Base-by-base conservation (phyloP, 2,888 invertebrate genomes). In the Lumbricus terrestris region DNA sequence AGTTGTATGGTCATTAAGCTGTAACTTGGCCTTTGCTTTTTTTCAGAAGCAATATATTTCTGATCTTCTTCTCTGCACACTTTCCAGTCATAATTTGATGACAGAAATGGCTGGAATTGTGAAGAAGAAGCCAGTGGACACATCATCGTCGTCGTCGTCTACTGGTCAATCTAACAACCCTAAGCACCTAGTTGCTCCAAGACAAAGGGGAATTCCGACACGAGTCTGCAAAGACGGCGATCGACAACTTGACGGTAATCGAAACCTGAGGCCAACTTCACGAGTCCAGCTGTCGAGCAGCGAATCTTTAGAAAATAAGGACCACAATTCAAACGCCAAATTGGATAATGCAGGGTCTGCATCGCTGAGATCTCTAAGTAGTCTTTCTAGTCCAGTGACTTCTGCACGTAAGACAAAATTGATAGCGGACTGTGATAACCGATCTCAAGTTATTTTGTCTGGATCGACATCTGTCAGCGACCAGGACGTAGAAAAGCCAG, bases 191-290 rank as follows among this genome's bases (percentile, higher is more conserved):
- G 37, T 37, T 23, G 85, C 37, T 8, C 85, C 85, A 34, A 34
- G 85, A 33, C 85, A 85, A 35, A 85, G 85, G 37, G 85, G 85
- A 35, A 85, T 85, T 35, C 85, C 85, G 23, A 85, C 85, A 33
- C 34, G 85, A 35, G 85, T 85, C 23, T 23, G 35, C 85, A 85
- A 37, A 85, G 23, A 85, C 35, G 85, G 37, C 15, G 85, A 85
- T 83, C 33, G 83, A 83, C 33, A 33, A 83, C 83, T 35, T 33
- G 83, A 83, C 20, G 33, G 33, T 85, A 85, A 85, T 37, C 34
- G 85, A 85, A 85, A 85, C n/a, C 37, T 37, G 37, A 34, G 85
- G 37, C 85, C 85, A 35, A 20, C 85, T 3, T 85, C 85, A 35
- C 85, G 20, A 37, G 35, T 37, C 37, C 34, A 85, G 20, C 37